A percentile compares a stretch with the other conserved stretches of the same genome.
Conservation (phyloP, 2,797 vertebrate species). For the Phrynocephalus guinanensis region DNA sequence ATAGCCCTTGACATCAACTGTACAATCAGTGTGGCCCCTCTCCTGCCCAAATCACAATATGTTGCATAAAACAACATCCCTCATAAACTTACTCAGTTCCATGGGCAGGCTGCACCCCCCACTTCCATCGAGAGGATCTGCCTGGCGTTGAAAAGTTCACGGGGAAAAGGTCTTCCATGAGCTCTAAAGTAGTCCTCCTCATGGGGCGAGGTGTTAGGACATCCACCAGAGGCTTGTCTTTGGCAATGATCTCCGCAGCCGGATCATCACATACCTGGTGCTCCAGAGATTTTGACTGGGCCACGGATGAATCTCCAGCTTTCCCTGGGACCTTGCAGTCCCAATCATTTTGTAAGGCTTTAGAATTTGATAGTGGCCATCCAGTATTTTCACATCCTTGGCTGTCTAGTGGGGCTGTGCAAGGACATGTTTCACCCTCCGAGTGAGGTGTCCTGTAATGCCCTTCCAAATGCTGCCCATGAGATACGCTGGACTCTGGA, state of each 20-base stretch:
- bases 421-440: background rate
- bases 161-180: conserved; percentile 93
- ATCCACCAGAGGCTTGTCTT: conserved; percentile 84
- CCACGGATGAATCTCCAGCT: background rate
- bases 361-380: background rate
- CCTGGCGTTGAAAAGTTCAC: conserved; percentile 79
- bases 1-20: background rate
- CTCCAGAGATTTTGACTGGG: conserved; percentile 34
- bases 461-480: conserved; percentile 16
- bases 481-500: background rate
- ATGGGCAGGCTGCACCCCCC: background rate
- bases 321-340: accelerated
- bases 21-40: accelerated
- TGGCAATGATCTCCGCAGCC: conserved; percentile 81
- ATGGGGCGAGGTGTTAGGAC: conserved; percentile 82
- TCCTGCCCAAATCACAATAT: background rate
- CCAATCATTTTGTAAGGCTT: accelerated
- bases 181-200: conserved; percentile 86
- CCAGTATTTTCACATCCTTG: background rate
- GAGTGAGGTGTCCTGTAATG: background rate
- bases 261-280: conserved; percentile 81
- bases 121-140: conserved; percentile 46
- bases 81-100: conserved; percentile 59
- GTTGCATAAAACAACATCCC: background rate
- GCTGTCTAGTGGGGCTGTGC: accelerated